phyloP scores from a whole-genome alignment of 2,797 vertebrate genomes.

The Cercopithecus petaurista region DNA sequence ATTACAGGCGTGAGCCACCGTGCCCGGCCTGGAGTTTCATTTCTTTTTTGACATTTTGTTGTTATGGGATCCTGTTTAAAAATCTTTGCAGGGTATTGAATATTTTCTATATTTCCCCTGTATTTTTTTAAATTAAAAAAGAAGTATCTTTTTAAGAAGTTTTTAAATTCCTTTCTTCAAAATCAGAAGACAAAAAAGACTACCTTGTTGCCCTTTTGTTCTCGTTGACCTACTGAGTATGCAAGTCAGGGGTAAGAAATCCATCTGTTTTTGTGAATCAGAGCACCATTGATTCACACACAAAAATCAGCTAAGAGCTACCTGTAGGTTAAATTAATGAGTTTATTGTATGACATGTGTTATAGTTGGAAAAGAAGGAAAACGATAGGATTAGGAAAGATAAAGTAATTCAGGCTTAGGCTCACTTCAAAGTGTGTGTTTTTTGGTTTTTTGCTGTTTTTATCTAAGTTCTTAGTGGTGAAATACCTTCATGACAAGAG shows the following conservation, averaged over 20 bases:
- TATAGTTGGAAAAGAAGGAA: neutral
- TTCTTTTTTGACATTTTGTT: neutral
- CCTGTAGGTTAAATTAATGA: slow-evolving; percentile 34
- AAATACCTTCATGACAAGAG: neutral
- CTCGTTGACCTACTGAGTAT: neutral
- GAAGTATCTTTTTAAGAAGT: slow-evolving; percentile 1
- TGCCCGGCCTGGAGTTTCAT: neutral
- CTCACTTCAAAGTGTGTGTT: neutral
- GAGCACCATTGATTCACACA: neutral
- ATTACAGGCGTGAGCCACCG: no score
- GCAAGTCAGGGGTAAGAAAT: neutral
- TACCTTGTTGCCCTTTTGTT: neutral
- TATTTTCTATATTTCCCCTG: neutral
- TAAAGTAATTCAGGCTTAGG: slow-evolving; percentile 33
- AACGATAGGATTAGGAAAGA: slow-evolving; percentile 14
- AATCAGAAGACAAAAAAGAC: slow-evolving; percentile 23
- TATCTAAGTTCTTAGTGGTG: neutral
- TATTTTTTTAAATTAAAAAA: slow-evolving; percentile 29
- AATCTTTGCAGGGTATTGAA: neutral
- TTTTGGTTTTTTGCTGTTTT: neutral
- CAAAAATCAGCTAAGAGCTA: neutral
- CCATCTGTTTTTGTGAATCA: neutral
- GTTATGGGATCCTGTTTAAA: neutral
- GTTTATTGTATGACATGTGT: neutral
- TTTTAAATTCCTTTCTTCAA: slow-evolving; percentile 11